Evolutionary conservation across 2,888 invertebrate species (phyloP), one percentile per base, ranked within the genome.

Genomic region (Drosophila rubida): DNA sequence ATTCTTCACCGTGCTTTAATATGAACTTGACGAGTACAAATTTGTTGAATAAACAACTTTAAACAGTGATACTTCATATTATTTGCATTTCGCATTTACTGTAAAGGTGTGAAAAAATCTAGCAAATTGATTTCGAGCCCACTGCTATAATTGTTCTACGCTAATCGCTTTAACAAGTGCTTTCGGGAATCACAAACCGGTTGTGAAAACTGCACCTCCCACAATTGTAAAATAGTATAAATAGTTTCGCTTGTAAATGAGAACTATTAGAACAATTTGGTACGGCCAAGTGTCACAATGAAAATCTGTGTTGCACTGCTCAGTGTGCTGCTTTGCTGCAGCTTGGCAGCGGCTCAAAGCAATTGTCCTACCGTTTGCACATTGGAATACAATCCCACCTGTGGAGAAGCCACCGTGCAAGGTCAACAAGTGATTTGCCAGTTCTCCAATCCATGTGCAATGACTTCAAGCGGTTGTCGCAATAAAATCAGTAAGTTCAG

Each of bases 271-370:
- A 41, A 0, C 11, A 9, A 35, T 27, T 41, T 8, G 16, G 1
- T 14, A n/a, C n/a, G 4, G 13, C 14, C 11, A 11, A 4, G 30
- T 4, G 27, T 0, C 9, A 32, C 8, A 14, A 71, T 71, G 71
- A 70, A 61, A 41, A 25, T 66, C 7, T 45, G 25, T 25, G 9
- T 70, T 22, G 55, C 51, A 4, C 22, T 71, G 16, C 45, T 72
- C 32, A 41, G 23, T 37, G 22, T 72, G 27, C 9, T 72, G 14
- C 23, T 73, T 7, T 73, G 59, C 25, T 69, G 25, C 11, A 37
- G 35, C 25, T 13, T 42, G 0, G 45, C 49, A 22, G 8, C 41
- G 51, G 59, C 53, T 0, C 4, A 35, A n/a, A 30, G 2, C 0
- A 9, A 19, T 0, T 73, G 72, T 19, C 55, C 64, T n/a, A 11